Evolutionary conservation across 1,140 invertebrate species (phyloP), one percentile per base, ranked within the genome.

Genomic region (Drosophila tristis): DNA sequence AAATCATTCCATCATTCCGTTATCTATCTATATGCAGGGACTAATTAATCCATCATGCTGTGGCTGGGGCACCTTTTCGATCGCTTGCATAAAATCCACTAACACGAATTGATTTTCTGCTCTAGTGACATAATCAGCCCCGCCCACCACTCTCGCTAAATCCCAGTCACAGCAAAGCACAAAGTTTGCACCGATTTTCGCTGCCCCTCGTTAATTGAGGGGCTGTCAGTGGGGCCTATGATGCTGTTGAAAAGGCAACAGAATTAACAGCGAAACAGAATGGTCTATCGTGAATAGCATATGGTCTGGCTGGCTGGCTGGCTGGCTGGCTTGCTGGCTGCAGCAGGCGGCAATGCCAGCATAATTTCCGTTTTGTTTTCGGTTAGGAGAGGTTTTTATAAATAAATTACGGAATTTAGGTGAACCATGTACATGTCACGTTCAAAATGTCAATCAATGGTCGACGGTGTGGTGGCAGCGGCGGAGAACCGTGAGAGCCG

Each of bases 351-450:
- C 78, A 63, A 59, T 49, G 59, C 60, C 60, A 72, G 57, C 66
- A 84, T 84, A 85, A 85, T 76, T 70, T 77, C 45, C 39, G 59
- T 54, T 78, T 78, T 62, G 68, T 74, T 74, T 65, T 63, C 16
- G 43, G 49, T 39, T 50, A 44, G 44, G 42, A 39, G 45, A 45
- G 16, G 51, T 64, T 59, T 54, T 74, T 66, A 60, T 54, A 89
- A 87, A 87, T 87, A 89, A 75, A 89, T 87, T 70, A 59, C 57
- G 84, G 85, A 87, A 87, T 87, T 87, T 87, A 80, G 84, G 84
- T 87, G 85, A 84, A 89, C 86, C 84, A 84, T 87, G 84, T 87
- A 63, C 79, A 87, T 79, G 82, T 87, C 82, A 87, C 82, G 82
- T 87, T 87, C 84, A 79, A 77, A 39, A 74, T 87, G 84, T 89